A percentile compares a stretch with the other conserved stretches of the same genome.
These are phyloP conservation scores for Maccullochella peelii DNA, from an alignment of 2,113 vertebrate genomes.

Conservation along the genomic window DNA sequence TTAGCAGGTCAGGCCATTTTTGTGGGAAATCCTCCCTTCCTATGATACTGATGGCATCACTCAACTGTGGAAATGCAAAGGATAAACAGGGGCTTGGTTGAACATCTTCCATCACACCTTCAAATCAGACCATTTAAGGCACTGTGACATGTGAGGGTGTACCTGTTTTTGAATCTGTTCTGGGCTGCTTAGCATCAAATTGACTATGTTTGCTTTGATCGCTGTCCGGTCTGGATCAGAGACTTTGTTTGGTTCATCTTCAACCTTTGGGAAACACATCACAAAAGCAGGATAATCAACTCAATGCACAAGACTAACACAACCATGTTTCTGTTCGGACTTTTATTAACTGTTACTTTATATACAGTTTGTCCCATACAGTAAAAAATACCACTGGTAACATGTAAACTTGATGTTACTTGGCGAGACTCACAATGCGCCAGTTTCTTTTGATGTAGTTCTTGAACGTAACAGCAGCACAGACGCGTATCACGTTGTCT, in stretches of 20 bases:
- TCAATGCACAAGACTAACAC: background rate
- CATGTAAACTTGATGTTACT: background rate
- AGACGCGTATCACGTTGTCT: constrained; percentile 96
- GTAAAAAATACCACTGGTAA: background rate
- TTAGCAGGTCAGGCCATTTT: constrained; percentile 97
- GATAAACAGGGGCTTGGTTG: background rate
- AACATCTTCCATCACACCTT: background rate
- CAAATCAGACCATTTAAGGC: background rate
- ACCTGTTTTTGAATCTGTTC: constrained; percentile 99
- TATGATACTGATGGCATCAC: constrained; percentile 98
- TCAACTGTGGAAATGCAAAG: constrained; percentile 84
- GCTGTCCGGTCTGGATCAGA: constrained; percentile 93
- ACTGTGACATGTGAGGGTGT: background rate
- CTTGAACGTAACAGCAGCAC: constrained; percentile 97
- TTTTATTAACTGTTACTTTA: background rate
- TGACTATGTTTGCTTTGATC: constrained; percentile 98
- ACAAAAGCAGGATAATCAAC: background rate
- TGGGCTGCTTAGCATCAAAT: constrained; percentile 97
- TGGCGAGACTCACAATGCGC: constrained; percentile 91
- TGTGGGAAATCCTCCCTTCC: constrained; percentile 98
- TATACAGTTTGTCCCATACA: background rate
- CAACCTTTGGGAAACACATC: constrained; percentile 84
- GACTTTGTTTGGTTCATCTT: constrained; percentile 98
- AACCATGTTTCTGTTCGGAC: background rate
- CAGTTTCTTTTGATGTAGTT: constrained; percentile 99